A percentile compares a stretch with the other conserved stretches of the same genome.
Evolutionary conservation across 2,888 invertebrate genomes (phyloP).

Genomic region (Mimumesa dahlbomi): DNA sequence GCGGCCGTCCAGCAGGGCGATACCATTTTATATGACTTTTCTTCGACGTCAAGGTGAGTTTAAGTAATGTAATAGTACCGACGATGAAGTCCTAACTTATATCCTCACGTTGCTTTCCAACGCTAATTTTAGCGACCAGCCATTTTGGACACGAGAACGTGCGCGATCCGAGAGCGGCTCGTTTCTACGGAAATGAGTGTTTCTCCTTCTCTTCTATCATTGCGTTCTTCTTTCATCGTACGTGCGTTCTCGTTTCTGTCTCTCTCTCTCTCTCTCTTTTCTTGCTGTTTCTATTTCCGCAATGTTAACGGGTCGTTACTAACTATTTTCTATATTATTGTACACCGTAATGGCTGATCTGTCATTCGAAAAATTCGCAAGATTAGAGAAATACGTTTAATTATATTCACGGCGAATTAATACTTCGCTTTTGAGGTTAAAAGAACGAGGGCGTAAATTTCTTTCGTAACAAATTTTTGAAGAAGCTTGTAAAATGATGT

Average conservation of each 20-base stretch:
- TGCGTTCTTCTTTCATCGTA: background rate
- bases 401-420: conserved; percentile 25
- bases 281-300: background rate
- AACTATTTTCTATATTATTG: conserved; percentile 16
- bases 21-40: conserved; percentile 98
- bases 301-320: conserved; percentile 26
- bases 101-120: conserved; percentile 33
- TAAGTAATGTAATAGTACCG: conserved; percentile 21
- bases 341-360: conserved; percentile 24
- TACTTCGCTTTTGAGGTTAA: too few relatives aligned
- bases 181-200: conserved; percentile 54
- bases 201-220: conserved; percentile 1
- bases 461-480: too few relatives aligned
- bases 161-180: conserved; percentile 54
- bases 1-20: conserved; percentile 91
- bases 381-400: conserved; percentile 22
- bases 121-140: conserved; percentile 76
- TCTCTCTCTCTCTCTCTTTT: background rate
- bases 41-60: conserved; percentile 94
- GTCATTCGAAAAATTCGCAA: background rate
- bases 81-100: conserved; percentile 17
- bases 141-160: conserved; percentile 74
- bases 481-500: too few relatives aligned
- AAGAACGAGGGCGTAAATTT: too few relatives aligned
- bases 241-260: background rate